Percentiles rank a stretch among this genome's conserved stretches.
These are phyloP conservation scores for Rhinopithecus roxellana DNA, from an alignment of 2,113 vertebrate species.

Conservation along the genomic window DNA sequence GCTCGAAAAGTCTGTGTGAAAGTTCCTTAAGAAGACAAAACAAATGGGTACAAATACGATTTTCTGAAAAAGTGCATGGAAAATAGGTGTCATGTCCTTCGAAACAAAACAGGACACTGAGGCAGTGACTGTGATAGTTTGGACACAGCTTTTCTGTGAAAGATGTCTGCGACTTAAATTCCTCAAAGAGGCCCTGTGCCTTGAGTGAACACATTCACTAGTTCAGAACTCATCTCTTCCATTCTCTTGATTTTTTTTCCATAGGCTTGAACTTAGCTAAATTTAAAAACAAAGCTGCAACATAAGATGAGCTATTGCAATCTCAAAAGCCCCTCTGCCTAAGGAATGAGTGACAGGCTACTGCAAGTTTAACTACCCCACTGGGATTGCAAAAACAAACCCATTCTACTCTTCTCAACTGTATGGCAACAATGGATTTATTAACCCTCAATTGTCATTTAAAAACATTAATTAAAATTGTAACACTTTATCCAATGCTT, in stretches of 20 bases:
- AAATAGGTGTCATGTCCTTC: not conserved
- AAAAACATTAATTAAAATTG: constrained; percentile 48
- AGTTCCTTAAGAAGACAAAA: constrained; percentile 21
- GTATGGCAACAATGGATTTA: not conserved
- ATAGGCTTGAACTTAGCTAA: not conserved
- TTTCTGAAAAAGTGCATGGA: constrained; percentile 2
- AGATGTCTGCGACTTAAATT: not conserved
- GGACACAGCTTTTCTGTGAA: not conserved
- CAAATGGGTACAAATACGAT: not conserved
- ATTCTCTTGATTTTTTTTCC: not conserved
- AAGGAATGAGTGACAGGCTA: not conserved
- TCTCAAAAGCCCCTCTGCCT: not conserved
- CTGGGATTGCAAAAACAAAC: not conserved
- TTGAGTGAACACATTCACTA: not conserved
- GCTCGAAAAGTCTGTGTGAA: not conserved
- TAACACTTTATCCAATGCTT: not conserved
- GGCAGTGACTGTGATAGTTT: not conserved
- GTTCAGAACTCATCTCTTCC: not conserved
- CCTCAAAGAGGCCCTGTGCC: not conserved
- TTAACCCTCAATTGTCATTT: constrained; percentile 34
- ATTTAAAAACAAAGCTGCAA: constrained; percentile 4
- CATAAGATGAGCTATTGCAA: not conserved
- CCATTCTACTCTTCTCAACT: not conserved
- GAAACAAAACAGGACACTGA: not conserved
- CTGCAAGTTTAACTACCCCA: not conserved